These are phyloP conservation scores for Fringilla coelebs DNA, from an alignment of 2,797 vertebrate species.

Conservation along the genomic window DNA sequence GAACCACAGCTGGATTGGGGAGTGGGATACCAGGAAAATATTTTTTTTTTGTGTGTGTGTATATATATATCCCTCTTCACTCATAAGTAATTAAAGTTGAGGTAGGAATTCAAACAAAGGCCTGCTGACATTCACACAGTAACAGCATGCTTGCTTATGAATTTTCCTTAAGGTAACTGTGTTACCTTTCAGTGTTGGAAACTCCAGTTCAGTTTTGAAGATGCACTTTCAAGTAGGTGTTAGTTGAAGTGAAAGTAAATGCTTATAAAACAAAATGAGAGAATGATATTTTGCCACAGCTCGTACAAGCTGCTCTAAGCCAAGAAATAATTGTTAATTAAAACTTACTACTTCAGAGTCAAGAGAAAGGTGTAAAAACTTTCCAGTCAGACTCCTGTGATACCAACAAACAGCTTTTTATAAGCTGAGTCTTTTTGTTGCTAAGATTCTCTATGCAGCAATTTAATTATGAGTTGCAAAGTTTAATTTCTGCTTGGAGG, in stretches of 20 bases:
- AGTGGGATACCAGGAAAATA: background rate
- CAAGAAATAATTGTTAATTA: background rate
- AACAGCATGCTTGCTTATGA: background rate
- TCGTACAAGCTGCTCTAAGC: background rate
- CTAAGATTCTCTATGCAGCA: background rate
- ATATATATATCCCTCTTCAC: rapidly evolving
- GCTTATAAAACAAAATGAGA: background rate
- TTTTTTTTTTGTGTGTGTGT: rapidly evolving
- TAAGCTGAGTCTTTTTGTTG: background rate
- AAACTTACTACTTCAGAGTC: background rate
- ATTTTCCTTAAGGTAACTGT: background rate
- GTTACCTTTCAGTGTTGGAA: background rate
- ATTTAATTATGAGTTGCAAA: background rate
- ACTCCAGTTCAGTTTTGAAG: background rate
- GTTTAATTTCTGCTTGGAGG: background rate
- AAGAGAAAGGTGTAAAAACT: background rate
- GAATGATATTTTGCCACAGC: background rate
- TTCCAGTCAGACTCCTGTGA: background rate
- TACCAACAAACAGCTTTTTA: background rate
- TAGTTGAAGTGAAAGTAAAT: background rate
- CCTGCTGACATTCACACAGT: background rate
- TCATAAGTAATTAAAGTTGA: background rate
- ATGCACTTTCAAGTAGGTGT: background rate
- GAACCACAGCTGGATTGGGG: background rate
- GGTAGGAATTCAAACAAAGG: background rate